Conservation (phyloP, 64 coral and sea anemone species). For the Montipora sp. region DNA sequence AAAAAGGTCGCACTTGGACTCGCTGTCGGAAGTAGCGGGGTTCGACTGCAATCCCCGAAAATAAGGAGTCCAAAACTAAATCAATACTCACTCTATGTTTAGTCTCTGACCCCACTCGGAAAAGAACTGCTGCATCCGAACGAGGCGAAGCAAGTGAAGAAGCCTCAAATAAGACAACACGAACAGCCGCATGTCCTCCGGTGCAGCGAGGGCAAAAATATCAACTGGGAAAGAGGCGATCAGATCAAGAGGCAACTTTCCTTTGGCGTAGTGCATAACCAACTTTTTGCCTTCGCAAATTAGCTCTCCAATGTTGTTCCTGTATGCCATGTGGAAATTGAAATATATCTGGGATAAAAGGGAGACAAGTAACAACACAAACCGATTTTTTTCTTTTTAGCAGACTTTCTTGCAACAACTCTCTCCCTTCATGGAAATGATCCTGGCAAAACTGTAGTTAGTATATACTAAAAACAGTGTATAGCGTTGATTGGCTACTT, state of each 20-base stretch:
- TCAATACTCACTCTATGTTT: conserved; percentile 80
- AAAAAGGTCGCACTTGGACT: too few relatives aligned
- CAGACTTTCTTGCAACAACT: too few relatives aligned
- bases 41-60: too few relatives aligned
- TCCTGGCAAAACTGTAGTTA: too few relatives aligned
- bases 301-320: conserved; percentile 67
- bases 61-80: neutral
- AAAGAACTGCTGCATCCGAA: conserved; percentile 87
- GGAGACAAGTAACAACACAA: neutral
- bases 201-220: conserved; percentile 76
- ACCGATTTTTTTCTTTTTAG: neutral
- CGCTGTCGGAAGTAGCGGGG: too few relatives aligned
- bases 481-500: too few relatives aligned
- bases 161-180: conserved; percentile 77
- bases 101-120: conserved; percentile 59
- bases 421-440: too few relatives aligned
- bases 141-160: conserved; percentile 71
- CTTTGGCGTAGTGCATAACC: conserved; percentile 72
- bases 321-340: conserved; percentile 81
- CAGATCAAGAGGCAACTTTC: conserved; percentile 68
- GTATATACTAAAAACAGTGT: too few relatives aligned
- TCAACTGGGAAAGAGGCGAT: conserved; percentile 84
- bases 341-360: conserved; percentile 72
- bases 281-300: conserved; percentile 65
- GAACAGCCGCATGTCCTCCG: conserved; percentile 57